Percentiles rank a stretch among this genome's conserved stretches.
Conservation (phyloP, 2,113 vertebrate genomes). For the Leuciscus idus region DNA sequence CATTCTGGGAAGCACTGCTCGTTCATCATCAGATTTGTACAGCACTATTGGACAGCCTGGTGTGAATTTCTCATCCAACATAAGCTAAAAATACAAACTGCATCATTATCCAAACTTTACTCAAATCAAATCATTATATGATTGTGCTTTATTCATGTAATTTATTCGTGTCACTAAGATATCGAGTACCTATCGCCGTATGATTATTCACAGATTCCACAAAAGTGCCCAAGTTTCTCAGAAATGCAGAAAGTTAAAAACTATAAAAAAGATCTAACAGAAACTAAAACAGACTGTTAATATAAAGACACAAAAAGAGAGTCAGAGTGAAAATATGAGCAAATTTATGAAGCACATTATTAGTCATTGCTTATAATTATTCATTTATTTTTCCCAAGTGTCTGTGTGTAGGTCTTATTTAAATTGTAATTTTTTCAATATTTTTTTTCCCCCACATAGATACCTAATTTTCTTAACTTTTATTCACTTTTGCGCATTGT, state of each 20-base stretch:
- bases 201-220: background rate
- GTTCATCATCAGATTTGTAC: conserved; percentile 82
- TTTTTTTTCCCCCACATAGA: too few relatives aligned
- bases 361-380: too few relatives aligned
- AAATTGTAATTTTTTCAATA: too few relatives aligned
- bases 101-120: background rate
- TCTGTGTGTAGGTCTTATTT: too few relatives aligned
- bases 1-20: conserved; percentile 80
- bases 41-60: conserved; percentile 83
- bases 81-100: conserved; percentile 71
- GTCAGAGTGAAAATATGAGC: too few relatives aligned
- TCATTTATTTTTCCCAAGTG: too few relatives aligned
- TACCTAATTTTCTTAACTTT: too few relatives aligned
- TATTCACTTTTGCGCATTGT: too few relatives aligned
- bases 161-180: background rate
- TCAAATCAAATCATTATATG: background rate
- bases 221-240: background rate
- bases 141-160: background rate
- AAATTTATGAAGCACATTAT: too few relatives aligned
- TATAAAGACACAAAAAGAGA: too few relatives aligned
- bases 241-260: background rate
- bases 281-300: too few relatives aligned
- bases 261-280: too few relatives aligned
- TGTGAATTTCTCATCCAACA: conserved; percentile 79
- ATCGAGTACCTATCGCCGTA: background rate